Conservation (phyloP, 2,113 vertebrate species). For the Alexandromys fortis region DNA sequence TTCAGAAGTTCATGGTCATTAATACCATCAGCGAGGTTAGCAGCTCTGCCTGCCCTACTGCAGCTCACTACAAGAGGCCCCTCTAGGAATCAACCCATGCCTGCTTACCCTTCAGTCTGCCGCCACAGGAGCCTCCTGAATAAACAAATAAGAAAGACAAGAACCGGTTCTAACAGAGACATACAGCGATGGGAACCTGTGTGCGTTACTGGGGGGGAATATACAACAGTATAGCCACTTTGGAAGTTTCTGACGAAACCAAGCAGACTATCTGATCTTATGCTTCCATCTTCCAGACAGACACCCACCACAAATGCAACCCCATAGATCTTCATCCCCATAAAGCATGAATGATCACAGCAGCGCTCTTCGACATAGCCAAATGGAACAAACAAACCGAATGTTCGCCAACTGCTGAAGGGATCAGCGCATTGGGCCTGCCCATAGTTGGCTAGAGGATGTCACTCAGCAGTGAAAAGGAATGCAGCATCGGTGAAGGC, state of each 20-base stretch:
- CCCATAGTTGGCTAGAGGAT: neutral
- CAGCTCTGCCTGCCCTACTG: neutral
- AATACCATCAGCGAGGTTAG: neutral
- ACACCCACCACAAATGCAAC: neutral
- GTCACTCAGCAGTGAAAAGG: neutral
- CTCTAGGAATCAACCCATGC: neutral
- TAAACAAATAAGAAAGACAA: neutral
- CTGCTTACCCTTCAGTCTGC: neutral
- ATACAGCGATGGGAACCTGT: neutral
- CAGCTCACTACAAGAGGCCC: neutral
- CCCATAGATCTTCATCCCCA: neutral
- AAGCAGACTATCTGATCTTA: neutral
- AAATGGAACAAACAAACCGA: neutral
- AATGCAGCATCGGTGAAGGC: neutral
- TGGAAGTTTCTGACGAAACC: neutral
- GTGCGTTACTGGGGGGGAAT: neutral
- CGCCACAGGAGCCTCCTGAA: neutral
- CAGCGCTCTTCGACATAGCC: neutral
- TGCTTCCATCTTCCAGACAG: neutral
- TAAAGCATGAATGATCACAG: neutral
- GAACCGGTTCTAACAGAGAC: neutral
- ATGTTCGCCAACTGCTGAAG: neutral
- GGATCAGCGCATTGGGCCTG: neutral
- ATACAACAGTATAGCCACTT: neutral
- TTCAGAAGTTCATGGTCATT: neutral